A percentile compares a stretch with the other conserved stretches of the same genome.
Evolutionary conservation across 2,113 vertebrate species (phyloP).

Genomic region (Phyllostomus hastatus): DNA sequence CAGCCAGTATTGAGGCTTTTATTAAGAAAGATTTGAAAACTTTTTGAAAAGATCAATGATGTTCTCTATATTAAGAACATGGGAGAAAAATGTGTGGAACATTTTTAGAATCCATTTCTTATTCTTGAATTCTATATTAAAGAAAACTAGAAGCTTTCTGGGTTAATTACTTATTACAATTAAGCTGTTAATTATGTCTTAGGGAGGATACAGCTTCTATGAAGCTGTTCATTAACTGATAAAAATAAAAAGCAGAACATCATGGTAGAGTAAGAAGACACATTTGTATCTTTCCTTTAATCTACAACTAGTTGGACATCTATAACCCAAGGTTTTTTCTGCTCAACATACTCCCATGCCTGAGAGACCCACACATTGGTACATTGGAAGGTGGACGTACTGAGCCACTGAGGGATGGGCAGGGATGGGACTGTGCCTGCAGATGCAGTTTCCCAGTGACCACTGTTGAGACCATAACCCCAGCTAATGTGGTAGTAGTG

Average conservation of each 20-base stretch:
- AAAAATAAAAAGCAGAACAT: constrained; percentile 36
- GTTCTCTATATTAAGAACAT: background rate
- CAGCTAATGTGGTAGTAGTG: background rate
- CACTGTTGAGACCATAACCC: background rate
- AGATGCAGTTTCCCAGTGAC: background rate
- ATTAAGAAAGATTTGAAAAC: background rate
- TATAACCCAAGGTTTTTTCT: background rate
- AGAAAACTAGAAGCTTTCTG: constrained; percentile 54
- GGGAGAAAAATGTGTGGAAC: background rate
- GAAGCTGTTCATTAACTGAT: constrained; percentile 52
- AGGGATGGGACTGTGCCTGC: background rate
- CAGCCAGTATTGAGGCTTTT: background rate
- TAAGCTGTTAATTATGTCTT: constrained; percentile 69
- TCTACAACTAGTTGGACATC: background rate
- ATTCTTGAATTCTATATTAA: constrained; percentile 43
- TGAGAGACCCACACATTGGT: background rate
- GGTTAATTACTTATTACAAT: constrained; percentile 64
- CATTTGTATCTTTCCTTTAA: background rate
- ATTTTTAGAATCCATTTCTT: constrained; percentile 52
- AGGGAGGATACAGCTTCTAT: constrained; percentile 40
- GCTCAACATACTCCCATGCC: background rate
- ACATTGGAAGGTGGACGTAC: background rate
- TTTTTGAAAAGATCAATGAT: background rate
- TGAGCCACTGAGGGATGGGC: background rate
- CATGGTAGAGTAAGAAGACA: background rate